Evolutionary conservation across 1,140 invertebrate species (phyloP).

Genomic region (Eubasilissa regina): DNA sequence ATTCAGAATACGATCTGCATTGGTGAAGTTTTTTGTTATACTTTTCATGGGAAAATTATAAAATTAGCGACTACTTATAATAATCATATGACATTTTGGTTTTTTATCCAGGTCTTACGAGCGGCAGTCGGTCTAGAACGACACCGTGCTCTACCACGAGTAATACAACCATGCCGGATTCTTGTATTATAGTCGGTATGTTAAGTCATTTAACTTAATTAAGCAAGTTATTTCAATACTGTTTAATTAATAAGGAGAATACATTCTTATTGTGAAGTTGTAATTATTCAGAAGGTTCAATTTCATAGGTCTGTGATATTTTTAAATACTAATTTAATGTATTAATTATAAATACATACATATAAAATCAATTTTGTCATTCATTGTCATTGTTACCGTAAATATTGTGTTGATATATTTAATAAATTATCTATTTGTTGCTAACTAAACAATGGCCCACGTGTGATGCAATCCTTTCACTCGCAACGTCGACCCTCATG

Average conservation of each 20-base stretch:
- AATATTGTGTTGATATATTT: not conserved
- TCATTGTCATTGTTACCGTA: not conserved
- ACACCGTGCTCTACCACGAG: constrained; percentile 51
- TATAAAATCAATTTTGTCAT: not conserved
- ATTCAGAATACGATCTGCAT: not conserved
- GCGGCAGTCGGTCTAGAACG: constrained; percentile 41
- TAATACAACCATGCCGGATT: constrained; percentile 47
- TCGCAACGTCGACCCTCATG: not conserved
- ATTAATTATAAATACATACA: not conserved
- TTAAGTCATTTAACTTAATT: not conserved
- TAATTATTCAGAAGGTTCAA: not conserved
- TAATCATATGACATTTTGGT: not conserved
- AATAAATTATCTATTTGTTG: constrained; percentile 27
- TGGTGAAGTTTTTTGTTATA: too few relatives aligned
- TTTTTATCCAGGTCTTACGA: constrained; percentile 37
- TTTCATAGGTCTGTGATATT: not conserved
- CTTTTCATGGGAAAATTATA: too few relatives aligned
- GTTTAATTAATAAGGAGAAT: not conserved
- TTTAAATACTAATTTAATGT: not conserved
- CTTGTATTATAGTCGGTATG: constrained; percentile 54
- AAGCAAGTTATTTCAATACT: not conserved
- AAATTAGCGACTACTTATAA: too few relatives aligned
- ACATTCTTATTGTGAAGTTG: not conserved
- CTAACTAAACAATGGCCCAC: constrained; percentile 6
- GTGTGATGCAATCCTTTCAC: constrained; percentile 27